Evolutionary conservation across 2,797 vertebrate species (phyloP), one percentile per base, ranked within the genome.

Genomic region (Leuciscus waleckii): DNA sequence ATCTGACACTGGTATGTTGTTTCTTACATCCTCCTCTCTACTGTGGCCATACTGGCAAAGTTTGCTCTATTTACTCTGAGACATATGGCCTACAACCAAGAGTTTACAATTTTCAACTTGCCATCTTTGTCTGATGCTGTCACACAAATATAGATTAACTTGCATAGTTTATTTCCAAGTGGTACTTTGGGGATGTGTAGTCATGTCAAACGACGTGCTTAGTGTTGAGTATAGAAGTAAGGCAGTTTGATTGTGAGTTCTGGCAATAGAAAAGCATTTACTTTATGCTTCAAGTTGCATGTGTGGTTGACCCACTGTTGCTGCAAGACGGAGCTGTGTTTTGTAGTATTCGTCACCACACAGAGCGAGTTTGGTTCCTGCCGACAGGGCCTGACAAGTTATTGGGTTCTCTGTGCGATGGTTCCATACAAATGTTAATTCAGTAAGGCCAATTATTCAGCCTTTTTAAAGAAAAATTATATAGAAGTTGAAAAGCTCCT

Each of bases 291-390:
- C 23, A 43, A 32, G 5, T 26, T n/a, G n/a, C 3, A 11, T 23
- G 0, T 37, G 96, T 96, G 95, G 95, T 93, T 91, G 89, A 37
- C 91, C 89, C 43, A 1, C 37, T 79, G 39, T 68, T 90, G 89
- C 93, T 95, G 94, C 93, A 89, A 83, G 90, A 90, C 90, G 86
- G 61, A 92, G 90, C 75, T 37, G 65, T 94, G 89, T 92, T 82
- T 35, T 94, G 94, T 92, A 93, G 88, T 91, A 67, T 0, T 67
- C 82, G 89, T 86, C 77, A 91, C 93, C 95, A 96, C 95, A 7
- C 39, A 96, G 77, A 96, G 91, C 16, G 90, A 94, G 83, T 23
- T 85, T 94, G 96, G 95, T 93, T 95, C 95, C 94, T 96, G 96
- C 96, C 95, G 96, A 92, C 91, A 91, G 90, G 89, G 80, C 76